Conservation (phyloP, 2,888 invertebrate species). For the Epirrita christyi region DNA sequence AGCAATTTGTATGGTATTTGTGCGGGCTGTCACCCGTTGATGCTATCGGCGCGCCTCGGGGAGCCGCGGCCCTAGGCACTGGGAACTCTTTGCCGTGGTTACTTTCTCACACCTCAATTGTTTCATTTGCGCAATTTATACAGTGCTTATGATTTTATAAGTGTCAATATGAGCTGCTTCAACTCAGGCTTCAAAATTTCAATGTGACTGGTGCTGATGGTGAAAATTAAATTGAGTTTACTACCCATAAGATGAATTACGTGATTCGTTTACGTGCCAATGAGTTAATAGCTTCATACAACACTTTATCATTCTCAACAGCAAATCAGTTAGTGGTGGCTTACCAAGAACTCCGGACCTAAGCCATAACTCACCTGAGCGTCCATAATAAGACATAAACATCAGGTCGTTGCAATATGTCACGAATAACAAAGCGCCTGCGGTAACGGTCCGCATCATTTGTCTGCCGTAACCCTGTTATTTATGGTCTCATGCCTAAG, state of each 20-base stretch:
- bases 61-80: slow-evolving; percentile 60
- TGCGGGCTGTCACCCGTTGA: slow-evolving; percentile 83
- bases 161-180: slow-evolving; percentile 4
- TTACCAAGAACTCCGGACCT: slow-evolving; percentile 55
- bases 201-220: no score
- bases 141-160: slow-evolving; percentile 22
- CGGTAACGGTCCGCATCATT: slow-evolving; percentile 81
- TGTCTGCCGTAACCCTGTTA: slow-evolving; percentile 77
- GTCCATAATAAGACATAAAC: slow-evolving; percentile 82
- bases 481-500: slow-evolving; percentile 80
- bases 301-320: slow-evolving; percentile 26
- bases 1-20: slow-evolving; percentile 84
- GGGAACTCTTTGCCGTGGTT: slow-evolving; percentile 70
- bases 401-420: slow-evolving; percentile 78
- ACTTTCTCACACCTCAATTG: slow-evolving; percentile 79
- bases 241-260: no score
- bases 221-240: no score
- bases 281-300: slow-evolving; percentile 21
- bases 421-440: slow-evolving; percentile 76
- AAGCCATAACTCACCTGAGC: slow-evolving; percentile 62
- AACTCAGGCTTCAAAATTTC: not conserved
- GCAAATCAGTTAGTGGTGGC: slow-evolving; percentile 41
- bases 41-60: slow-evolving; percentile 76
- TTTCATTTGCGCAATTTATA: slow-evolving; percentile 46
- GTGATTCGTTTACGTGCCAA: not conserved